Evolutionary conservation across 2,797 vertebrate genomes (phyloP).

Genomic region (Ptychobarbus kaznakovi): DNA sequence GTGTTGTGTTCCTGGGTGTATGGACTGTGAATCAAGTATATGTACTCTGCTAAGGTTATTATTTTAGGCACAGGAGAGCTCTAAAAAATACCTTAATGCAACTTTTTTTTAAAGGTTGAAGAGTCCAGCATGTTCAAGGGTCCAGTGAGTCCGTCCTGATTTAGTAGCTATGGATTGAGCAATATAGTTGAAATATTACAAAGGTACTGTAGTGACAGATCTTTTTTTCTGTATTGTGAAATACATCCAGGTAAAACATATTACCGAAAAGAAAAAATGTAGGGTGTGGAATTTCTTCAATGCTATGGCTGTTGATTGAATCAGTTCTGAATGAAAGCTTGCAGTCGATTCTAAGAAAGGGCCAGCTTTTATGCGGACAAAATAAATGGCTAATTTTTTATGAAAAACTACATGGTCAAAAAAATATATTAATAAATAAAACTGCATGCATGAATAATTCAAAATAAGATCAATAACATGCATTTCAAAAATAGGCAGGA

Average conservation of each 20-base stretch:
- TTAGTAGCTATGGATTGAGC: neutral
- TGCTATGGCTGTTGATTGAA: neutral
- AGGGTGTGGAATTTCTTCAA: neutral
- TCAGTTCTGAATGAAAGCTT: neutral
- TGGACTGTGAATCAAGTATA: slow-evolving; percentile 27
- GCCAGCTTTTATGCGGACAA: too few relatives aligned
- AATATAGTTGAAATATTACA: neutral
- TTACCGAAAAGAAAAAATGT: neutral
- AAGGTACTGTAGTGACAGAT: neutral
- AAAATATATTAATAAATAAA: neutral
- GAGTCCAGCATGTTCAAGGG: neutral
- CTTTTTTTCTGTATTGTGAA: neutral
- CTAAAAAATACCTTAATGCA: neutral
- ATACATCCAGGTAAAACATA: neutral
- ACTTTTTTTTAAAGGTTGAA: neutral
- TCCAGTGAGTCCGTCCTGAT: neutral
- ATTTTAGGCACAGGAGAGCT: slow-evolving; percentile 16
- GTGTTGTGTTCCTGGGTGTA: neutral
- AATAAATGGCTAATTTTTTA: neutral
- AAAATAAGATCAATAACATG: neutral
- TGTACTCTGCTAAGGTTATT: slow-evolving; percentile 20
- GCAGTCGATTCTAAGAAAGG: neutral
- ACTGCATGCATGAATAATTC: neutral
- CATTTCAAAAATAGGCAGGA: neutral
- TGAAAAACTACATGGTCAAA: neutral